phyloP scores from a whole-genome alignment of 2,888 invertebrate species.

The Mongoloraphidia duomilia region DNA sequence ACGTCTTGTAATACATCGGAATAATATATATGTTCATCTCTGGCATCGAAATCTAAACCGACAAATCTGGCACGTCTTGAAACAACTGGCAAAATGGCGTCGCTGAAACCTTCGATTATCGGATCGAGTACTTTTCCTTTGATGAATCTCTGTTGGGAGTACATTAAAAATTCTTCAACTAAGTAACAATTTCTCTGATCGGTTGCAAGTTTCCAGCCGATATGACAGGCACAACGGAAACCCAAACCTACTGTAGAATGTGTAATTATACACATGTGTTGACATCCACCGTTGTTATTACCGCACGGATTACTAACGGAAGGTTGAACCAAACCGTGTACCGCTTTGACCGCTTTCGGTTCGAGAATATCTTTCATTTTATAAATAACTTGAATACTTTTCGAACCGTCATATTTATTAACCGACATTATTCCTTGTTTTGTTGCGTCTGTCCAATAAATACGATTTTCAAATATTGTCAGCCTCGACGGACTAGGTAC shows the following conservation, averaged over 20 bases:
- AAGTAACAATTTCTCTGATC: conserved; percentile 68
- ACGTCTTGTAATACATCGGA: conserved; percentile 95
- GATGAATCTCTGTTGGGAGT: conserved; percentile 89
- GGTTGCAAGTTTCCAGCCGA: conserved; percentile 62
- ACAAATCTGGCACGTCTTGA: conserved; percentile 85
- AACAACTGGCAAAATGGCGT: conserved; percentile 89
- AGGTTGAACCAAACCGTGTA: conserved; percentile 66
- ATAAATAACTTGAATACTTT: conserved; percentile 65
- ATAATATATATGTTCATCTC: conserved; percentile 86
- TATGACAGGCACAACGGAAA: conserved; percentile 82
- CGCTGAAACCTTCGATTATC: conserved; percentile 79
- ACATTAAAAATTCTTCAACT: conserved; percentile 82
- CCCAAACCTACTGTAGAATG: conserved; percentile 56
- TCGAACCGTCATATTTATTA: conserved; percentile 68
- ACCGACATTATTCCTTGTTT: conserved; percentile 81
- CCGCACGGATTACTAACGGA: conserved; percentile 72
- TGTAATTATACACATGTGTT: conserved; percentile 88
- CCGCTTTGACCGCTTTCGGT: conserved; percentile 69
- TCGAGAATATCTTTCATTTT: conserved; percentile 67
- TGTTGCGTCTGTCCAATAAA: conserved; percentile 86
- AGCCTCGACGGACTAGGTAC: conserved; percentile 77
- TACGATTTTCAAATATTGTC: conserved; percentile 70
- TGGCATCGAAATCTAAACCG: conserved; percentile 85
- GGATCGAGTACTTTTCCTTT: conserved; percentile 85
- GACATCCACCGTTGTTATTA: conserved; percentile 75